A percentile compares a stretch with the other conserved stretches of the same genome.
Conservation (phyloP, 2,888 invertebrate genomes). For the Meliscaeva auricollis region DNA sequence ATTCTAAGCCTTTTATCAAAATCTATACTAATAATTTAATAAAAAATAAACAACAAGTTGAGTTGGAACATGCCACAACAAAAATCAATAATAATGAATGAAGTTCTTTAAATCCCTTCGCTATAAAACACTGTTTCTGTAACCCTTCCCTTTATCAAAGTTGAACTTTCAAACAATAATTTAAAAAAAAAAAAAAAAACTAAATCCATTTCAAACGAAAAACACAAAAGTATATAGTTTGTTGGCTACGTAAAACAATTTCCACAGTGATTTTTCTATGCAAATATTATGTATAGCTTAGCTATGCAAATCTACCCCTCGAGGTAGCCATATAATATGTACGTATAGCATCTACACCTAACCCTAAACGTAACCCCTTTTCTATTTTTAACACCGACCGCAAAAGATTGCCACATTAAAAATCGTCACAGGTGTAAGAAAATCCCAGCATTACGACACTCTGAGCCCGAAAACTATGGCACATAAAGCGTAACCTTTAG, state of each 20-base stretch:
- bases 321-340: not conserved
- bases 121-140: not conserved
- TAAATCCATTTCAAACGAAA: not conserved
- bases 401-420: slow-evolving; percentile 60
- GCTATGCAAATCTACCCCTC: slow-evolving; percentile 39
- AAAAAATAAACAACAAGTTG: too few species aligned
- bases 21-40: too few species aligned
- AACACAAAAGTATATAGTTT: not conserved
- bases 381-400: slow-evolving; percentile 9
- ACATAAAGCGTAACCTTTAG: slow-evolving; percentile 63
- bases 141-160: not conserved
- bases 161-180: not conserved
- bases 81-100: too few species aligned
- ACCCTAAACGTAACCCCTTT: slow-evolving; percentile 21
- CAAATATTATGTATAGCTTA: slow-evolving; percentile 48
- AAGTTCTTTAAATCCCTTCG: not conserved
- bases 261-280: slow-evolving; percentile 65
- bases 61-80: too few species aligned
- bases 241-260: slow-evolving; percentile 51
- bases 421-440: slow-evolving; percentile 74
- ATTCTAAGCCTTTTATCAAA: too few species aligned
- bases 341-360: slow-evolving; percentile 3
- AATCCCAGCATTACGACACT: slow-evolving; percentile 68
- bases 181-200: not conserved
- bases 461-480: slow-evolving; percentile 69